These are phyloP conservation scores for Sminthopsis crassicaudata DNA, from an alignment of 2,113 vertebrate genomes.

Conservation along the genomic window DNA sequence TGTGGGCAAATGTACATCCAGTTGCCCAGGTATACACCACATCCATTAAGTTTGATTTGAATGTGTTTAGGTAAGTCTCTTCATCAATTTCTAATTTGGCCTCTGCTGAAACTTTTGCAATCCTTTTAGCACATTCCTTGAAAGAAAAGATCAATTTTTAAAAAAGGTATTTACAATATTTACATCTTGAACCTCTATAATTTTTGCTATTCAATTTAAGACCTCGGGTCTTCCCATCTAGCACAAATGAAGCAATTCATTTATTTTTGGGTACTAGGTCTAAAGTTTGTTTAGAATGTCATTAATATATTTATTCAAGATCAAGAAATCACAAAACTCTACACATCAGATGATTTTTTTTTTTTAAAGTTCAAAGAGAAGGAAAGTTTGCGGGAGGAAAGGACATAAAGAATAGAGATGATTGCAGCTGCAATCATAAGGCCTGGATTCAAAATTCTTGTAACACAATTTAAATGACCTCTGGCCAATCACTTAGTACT, in stretches of 20 bases:
- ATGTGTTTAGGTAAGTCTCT: conserved; percentile 93
- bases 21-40: conserved; percentile 97
- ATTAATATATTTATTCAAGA: background rate
- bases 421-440: background rate
- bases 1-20: conserved; percentile 95
- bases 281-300: background rate
- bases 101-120: conserved; percentile 97
- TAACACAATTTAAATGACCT: background rate
- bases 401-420: too few species aligned
- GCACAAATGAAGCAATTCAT: background rate
- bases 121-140: conserved; percentile 98
- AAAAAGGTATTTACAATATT: conserved; percentile 22
- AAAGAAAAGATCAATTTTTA: conserved; percentile 60
- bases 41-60: conserved; percentile 97
- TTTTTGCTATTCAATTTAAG: background rate
- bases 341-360: background rate
- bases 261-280: background rate
- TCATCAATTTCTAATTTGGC: conserved; percentile 98
- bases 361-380: background rate
- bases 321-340: background rate
- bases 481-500: background rate
- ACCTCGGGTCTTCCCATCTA: conserved; percentile 4
- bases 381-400: too few species aligned
- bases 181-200: background rate
- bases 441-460: background rate